Evolutionary conservation across 2,797 vertebrate species (phyloP).

Genomic region (Sciaenops ocellatus): DNA sequence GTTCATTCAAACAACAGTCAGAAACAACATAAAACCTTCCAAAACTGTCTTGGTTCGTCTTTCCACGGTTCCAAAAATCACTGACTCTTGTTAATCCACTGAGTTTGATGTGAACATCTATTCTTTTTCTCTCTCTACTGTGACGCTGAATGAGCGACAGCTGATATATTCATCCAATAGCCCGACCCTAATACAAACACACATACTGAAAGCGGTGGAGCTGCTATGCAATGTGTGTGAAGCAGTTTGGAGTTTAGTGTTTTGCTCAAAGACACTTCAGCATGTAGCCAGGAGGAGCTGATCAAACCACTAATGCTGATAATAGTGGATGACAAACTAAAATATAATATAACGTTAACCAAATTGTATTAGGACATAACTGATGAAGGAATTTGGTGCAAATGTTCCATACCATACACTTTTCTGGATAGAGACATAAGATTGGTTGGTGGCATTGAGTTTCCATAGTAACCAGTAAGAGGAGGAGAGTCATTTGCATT

Average conservation of each 20-base stretch:
- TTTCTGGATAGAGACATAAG: neutral
- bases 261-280: neutral
- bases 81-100: too few relatives aligned
- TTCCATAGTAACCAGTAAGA: constrained; percentile 9
- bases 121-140: too few relatives aligned
- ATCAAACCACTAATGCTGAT: neutral
- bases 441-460: neutral
- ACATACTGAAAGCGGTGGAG: neutral
- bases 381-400: neutral
- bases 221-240: neutral
- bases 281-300: neutral
- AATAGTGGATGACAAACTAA: neutral
- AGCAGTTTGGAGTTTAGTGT: neutral
- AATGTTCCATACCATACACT: neutral
- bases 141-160: too few relatives aligned
- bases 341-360: too few relatives aligned
- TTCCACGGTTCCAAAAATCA: too few relatives aligned
- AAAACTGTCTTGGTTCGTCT: too few relatives aligned
- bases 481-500: neutral
- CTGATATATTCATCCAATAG: too few relatives aligned
- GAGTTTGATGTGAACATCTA: too few relatives aligned
- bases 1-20: too few relatives aligned
- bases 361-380: neutral
- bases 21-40: too few relatives aligned
- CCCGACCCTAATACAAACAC: neutral